These are phyloP conservation scores for Boulengeromyrus knoepffleri DNA, from an alignment of 2,113 vertebrate genomes.

Conservation along the genomic window DNA sequence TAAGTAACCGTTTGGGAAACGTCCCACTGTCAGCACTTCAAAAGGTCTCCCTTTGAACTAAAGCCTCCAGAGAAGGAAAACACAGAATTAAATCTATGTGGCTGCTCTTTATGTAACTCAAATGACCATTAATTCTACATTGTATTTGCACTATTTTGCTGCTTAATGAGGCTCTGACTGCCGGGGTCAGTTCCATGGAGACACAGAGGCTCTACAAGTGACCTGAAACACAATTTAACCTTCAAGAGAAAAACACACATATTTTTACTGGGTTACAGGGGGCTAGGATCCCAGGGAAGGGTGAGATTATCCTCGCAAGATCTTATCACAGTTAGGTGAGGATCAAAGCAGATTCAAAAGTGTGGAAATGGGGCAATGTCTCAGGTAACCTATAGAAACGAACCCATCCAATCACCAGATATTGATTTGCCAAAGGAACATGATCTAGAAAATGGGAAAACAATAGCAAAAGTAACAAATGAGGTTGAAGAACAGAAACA, in stretches of 20 bases:
- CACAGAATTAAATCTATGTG: not conserved
- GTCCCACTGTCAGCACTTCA: not conserved
- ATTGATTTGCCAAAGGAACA: not conserved
- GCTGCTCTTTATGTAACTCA: not conserved
- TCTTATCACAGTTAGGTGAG: constrained; percentile 23
- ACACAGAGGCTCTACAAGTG: not conserved
- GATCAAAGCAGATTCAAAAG: constrained; percentile 25
- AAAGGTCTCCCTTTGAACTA: not conserved
- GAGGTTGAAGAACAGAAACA: not conserved
- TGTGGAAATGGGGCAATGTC: constrained; percentile 24
- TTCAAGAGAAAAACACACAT: not conserved
- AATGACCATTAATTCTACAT: not conserved
- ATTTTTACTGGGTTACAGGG: not conserved
- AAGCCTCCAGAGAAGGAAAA: not conserved
- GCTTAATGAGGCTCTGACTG: not conserved
- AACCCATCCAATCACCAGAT: not conserved
- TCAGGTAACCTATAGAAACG: constrained; percentile 11
- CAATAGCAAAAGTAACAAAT: not conserved
- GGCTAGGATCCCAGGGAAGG: not conserved
- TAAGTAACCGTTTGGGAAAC: not conserved
- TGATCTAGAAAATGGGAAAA: constrained; percentile 33
- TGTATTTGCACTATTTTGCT: not conserved
- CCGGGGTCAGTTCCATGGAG: not conserved
- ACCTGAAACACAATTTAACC: not conserved
- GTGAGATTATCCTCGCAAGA: constrained; percentile 30